Evolutionary conservation across 2,888 invertebrate genomes (phyloP), one percentile per base, ranked within the genome.

Genomic region (Callyntrura sp.): DNA sequence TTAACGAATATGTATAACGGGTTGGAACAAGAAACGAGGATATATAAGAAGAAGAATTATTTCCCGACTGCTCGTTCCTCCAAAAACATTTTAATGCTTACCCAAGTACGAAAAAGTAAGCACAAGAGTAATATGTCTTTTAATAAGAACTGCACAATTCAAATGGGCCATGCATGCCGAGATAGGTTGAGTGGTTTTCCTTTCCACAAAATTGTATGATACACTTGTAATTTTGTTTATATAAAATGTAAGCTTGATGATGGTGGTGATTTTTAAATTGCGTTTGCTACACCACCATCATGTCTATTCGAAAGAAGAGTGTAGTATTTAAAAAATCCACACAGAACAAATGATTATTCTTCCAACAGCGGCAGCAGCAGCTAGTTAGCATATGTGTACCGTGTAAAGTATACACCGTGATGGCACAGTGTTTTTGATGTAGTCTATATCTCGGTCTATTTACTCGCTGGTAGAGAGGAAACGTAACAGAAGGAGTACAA

Each of bases 331-430:
- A 76, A 76, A 51, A 51, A 76, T 25, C 25, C 25, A 14, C 51
- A 25, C 76, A 51, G n/a, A 76, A 76, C 51, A 76, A 76, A 48
- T 73, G 43, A 70, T 76, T 28, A 76, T 76, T 76, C 23, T 55
- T 12, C 2, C 12, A 51, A 25, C 48, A 35, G 35, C 8, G 55
- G 78, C 12, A 51, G 25, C 48, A 35, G 35, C 8, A 78, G 78
- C 78, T 78, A 78, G 78, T 78, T 78, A 78, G 78, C 57, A 78
- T 78, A 28, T 78, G 78, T 78, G 28, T 4, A 51, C 20, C 4
- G 68, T 35, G 11, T n/a, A 70, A 20, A 45, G n/a, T n/a, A 70
- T 70, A 14, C 1, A 45, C 12, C 20, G 28, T 51, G 23, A 17
- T 55, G 11, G 25, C 14, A 76, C 0, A 20, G 76, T 28, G 6